phyloP scores from a whole-genome alignment of 2,888 invertebrate genomes.

The Epinotia ramella region DNA sequence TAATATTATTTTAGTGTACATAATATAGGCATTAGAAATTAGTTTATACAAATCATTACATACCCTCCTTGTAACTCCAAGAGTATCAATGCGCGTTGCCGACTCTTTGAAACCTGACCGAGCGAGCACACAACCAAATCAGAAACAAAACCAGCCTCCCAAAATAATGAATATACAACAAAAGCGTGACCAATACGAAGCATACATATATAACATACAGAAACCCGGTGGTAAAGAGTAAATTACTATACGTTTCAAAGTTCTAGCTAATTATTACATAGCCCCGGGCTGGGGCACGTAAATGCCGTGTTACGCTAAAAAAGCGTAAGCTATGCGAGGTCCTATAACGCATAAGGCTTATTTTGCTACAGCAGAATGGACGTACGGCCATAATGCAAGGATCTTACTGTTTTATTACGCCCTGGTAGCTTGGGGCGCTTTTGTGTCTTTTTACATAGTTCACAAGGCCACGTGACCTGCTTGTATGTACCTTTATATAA shows the following conservation, averaged over 20 bases:
- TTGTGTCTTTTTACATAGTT: constrained; percentile 26
- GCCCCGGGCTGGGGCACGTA: constrained; percentile 17
- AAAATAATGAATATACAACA: constrained; percentile 24
- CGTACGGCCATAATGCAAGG: constrained; percentile 8
- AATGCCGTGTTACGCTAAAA: not conserved
- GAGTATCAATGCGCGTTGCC: too few species aligned
- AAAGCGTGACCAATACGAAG: constrained; percentile 24
- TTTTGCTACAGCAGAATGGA: not conserved
- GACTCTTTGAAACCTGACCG: not conserved
- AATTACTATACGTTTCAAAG: not conserved
- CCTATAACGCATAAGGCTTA: not conserved
- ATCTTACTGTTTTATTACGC: constrained; percentile 40
- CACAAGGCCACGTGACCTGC: constrained; percentile 1
- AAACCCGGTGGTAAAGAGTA: too few species aligned
- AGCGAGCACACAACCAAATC: constrained; percentile 4
- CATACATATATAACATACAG: too few species aligned
- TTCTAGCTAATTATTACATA: constrained; percentile 38
- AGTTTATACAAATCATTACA: too few species aligned
- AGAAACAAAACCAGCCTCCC: constrained; percentile 9
- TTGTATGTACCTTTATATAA: not conserved
- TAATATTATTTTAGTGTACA: too few species aligned
- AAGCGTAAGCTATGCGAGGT: not conserved
- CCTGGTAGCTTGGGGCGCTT: constrained; percentile 22
- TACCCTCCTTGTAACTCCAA: too few species aligned
- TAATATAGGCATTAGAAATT: too few species aligned